phyloP scores from a whole-genome alignment of 2,797 vertebrate genomes.

The Cyprinodon diabolis region DNA sequence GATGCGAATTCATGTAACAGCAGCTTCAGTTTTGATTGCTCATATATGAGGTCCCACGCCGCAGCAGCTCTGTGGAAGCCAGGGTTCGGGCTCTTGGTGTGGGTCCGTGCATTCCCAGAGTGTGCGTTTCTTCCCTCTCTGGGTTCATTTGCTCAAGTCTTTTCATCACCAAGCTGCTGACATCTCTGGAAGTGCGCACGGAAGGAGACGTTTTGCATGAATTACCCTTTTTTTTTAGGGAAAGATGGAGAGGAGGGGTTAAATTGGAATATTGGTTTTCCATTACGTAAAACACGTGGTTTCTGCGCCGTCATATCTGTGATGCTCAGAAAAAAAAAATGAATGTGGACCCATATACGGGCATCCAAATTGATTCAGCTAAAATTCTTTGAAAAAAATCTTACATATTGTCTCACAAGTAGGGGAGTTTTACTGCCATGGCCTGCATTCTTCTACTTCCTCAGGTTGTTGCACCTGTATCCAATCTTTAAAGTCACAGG shows the following conservation, averaged over 20 bases:
- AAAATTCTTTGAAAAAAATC: not conserved
- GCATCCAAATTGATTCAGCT: constrained; percentile 39
- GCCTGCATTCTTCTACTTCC: not conserved
- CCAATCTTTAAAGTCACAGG: not conserved
- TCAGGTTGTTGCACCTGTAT: constrained; percentile 6
- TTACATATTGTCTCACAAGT: not conserved
- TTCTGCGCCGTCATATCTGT: constrained; percentile 79
- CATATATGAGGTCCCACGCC: constrained; percentile 63
- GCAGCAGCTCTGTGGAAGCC: constrained; percentile 76
- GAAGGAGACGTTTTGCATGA: constrained; percentile 78
- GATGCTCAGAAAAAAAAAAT: constrained; percentile 60
- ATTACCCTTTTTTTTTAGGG: constrained; percentile 71
- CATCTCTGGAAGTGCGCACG: constrained; percentile 82
- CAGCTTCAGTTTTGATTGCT: constrained; percentile 76
- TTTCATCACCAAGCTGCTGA: constrained; percentile 69
- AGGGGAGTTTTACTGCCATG: not conserved
- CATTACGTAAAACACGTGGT: constrained; percentile 94
- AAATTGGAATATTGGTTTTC: constrained; percentile 88
- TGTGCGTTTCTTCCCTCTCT: constrained; percentile 53
- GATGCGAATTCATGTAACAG: constrained; percentile 76
- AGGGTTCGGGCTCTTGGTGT: constrained; percentile 52
- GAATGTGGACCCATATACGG: constrained; percentile 28
- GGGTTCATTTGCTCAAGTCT: constrained; percentile 48
- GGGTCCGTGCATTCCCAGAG: constrained; percentile 51
- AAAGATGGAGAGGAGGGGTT: constrained; percentile 86